Percentiles rank a stretch among this genome's conserved stretches.
Evolutionary conservation across 2,113 vertebrate genomes (phyloP).

Genomic region (Carassius carassius): DNA sequence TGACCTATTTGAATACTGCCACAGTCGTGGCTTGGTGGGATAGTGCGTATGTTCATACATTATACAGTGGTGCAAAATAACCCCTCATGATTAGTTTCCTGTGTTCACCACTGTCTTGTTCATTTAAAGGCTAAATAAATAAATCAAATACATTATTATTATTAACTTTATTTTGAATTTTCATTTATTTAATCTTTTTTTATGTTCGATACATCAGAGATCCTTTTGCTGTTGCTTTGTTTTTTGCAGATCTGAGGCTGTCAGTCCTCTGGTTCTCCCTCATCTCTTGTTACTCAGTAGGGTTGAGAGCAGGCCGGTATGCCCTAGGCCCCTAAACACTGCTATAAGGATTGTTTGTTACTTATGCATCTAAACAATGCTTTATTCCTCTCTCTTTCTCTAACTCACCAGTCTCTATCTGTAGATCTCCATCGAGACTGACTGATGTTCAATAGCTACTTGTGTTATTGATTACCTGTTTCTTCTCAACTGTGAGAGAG

Average conservation of each 20-base stretch:
- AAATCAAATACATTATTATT: too few species aligned
- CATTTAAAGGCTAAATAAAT: too few species aligned
- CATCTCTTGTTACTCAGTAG: slow-evolving; percentile 33
- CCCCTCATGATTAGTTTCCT: too few species aligned
- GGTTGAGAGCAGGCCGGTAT: slow-evolving; percentile 5
- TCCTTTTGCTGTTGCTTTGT: slow-evolving; percentile 29
- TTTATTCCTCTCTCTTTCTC: slow-evolving; percentile 8
- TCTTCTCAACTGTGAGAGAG: slow-evolving; percentile 29
- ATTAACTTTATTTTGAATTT: not conserved
- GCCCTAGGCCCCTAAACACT: slow-evolving; percentile 7
- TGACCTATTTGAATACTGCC: not conserved
- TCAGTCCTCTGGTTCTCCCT: slow-evolving; percentile 19
- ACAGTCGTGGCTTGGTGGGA: not conserved
- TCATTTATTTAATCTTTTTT: not conserved
- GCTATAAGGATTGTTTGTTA: slow-evolving; percentile 6
- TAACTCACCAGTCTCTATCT: slow-evolving; percentile 16
- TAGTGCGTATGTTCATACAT: not conserved
- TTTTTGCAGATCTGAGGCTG: slow-evolving; percentile 40
- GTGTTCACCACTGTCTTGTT: too few species aligned
- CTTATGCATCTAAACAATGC: slow-evolving; percentile 36
- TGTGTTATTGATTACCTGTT: slow-evolving; percentile 34
- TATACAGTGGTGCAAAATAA: not conserved
- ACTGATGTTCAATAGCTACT: slow-evolving; percentile 36
- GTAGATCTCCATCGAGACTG: slow-evolving; percentile 27
- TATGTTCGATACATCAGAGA: not conserved